These are phyloP conservation scores for Chelonus formosanus DNA, from an alignment of 2,888 invertebrate species.

Conservation along the genomic window DNA sequence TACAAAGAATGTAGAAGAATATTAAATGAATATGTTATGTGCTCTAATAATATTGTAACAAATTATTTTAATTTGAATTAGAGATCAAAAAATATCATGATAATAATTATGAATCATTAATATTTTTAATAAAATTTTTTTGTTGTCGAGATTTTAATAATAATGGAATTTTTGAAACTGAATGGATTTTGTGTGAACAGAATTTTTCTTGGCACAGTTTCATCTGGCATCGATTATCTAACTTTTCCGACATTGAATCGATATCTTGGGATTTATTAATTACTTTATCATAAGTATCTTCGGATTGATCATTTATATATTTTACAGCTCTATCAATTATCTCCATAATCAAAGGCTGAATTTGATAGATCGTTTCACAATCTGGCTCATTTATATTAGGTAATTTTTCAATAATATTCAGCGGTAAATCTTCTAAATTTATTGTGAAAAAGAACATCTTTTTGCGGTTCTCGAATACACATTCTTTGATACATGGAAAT, in stretches of 20 bases:
- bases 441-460: background rate
- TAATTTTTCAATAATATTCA: background rate
- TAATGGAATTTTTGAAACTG: constrained; percentile 17
- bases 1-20: constrained; percentile 30
- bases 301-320: background rate
- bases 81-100: constrained; percentile 39
- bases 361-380: background rate
- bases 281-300: constrained; percentile 12
- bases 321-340: constrained; percentile 3
- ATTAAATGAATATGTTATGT: constrained; percentile 22
- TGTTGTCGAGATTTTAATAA: constrained; percentile 11
- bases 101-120: constrained; percentile 32
- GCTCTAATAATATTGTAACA: constrained; percentile 21
- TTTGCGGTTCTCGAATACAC: background rate
- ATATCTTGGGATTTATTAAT: constrained; percentile 5
- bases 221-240: too few species aligned
- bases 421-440: background rate
- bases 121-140: constrained; percentile 8
- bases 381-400: background rate
- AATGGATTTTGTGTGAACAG: background rate
- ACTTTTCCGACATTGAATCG: background rate
- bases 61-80: constrained; percentile 30
- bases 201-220: too few species aligned
- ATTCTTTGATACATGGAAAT: background rate
- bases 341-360: background rate